A percentile compares a stretch with the other conserved stretches of the same genome.
Evolutionary conservation across 1,140 invertebrate species (phyloP).

Genomic region (Diuraphis noxia): DNA sequence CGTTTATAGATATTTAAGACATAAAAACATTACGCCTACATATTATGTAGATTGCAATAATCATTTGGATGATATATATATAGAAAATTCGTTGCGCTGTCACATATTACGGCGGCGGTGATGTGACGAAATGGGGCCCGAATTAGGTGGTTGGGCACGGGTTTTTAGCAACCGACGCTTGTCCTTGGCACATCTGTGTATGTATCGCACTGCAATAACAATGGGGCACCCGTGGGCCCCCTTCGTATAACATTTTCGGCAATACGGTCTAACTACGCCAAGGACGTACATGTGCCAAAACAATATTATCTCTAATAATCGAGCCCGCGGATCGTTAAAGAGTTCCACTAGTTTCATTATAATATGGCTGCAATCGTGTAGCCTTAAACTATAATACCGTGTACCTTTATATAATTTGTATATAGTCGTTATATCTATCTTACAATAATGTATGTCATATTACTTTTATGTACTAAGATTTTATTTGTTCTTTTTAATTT

Average conservation of each 20-base stretch:
- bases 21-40: neutral
- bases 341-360: neutral
- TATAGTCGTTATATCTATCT: no score
- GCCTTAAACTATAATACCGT: neutral
- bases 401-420: neutral
- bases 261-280: slow-evolving; percentile 26
- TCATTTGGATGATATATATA: neutral
- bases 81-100: slow-evolving; percentile 36
- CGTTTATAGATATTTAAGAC: neutral
- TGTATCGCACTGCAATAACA: slow-evolving; percentile 35
- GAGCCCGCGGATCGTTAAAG: slow-evolving; percentile 26
- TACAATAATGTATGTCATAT: neutral
- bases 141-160: slow-evolving; percentile 36
- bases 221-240: slow-evolving; percentile 40
- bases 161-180: slow-evolving; percentile 33
- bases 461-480: neutral
- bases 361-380: neutral
- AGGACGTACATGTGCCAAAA: slow-evolving; percentile 48
- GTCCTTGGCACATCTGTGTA: slow-evolving; percentile 49
- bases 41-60: slow-evolving; percentile 31
- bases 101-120: neutral
- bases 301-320: slow-evolving; percentile 40
- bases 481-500: neutral
- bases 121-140: slow-evolving; percentile 52
- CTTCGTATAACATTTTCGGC: slow-evolving; percentile 48